phyloP scores from a whole-genome alignment of 2,888 invertebrate species.

The Pocota personata region DNA sequence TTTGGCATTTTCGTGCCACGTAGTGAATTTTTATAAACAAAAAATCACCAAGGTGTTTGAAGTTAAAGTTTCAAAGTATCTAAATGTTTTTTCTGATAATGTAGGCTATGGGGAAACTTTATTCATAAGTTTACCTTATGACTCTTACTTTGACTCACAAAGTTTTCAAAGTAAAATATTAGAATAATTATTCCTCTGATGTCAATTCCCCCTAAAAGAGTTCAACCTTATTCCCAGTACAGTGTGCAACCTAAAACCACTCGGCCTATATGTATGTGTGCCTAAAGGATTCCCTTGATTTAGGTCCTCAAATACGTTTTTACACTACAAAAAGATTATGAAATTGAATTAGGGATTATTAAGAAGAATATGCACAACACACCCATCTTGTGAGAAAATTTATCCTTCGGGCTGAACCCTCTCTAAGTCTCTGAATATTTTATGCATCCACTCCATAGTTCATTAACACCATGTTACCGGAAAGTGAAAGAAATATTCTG shows the following conservation, averaged over 20 bases:
- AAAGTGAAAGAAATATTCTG: constrained; percentile 59
- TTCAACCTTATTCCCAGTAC: neutral
- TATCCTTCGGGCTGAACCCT: constrained; percentile 22
- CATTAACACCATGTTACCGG: constrained; percentile 63
- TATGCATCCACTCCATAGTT: constrained; percentile 60
- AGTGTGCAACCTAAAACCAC: neutral
- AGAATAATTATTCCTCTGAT: neutral
- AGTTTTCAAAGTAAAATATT: neutral
- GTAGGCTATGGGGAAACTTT: neutral
- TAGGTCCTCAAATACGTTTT: neutral
- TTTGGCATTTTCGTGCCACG: too few relatives aligned
- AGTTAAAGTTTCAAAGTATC: too few relatives aligned
- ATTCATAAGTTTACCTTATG: neutral
- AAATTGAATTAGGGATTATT: constrained; percentile 47
- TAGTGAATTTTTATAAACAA: too few relatives aligned
- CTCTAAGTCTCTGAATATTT: constrained; percentile 44
- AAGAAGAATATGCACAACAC: constrained; percentile 11
- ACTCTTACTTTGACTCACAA: neutral
- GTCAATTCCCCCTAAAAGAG: neutral
- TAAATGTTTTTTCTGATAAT: too few relatives aligned
- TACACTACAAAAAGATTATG: constrained; percentile 15
- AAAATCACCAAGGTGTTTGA: too few relatives aligned
- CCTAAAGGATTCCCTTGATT: neutral
- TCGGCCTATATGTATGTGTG: neutral
- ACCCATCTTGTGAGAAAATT: neutral